Evolutionary conservation across 2,888 invertebrate genomes (phyloP), one percentile per base, ranked within the genome.

Genomic region (Seira sanloemensis): DNA sequence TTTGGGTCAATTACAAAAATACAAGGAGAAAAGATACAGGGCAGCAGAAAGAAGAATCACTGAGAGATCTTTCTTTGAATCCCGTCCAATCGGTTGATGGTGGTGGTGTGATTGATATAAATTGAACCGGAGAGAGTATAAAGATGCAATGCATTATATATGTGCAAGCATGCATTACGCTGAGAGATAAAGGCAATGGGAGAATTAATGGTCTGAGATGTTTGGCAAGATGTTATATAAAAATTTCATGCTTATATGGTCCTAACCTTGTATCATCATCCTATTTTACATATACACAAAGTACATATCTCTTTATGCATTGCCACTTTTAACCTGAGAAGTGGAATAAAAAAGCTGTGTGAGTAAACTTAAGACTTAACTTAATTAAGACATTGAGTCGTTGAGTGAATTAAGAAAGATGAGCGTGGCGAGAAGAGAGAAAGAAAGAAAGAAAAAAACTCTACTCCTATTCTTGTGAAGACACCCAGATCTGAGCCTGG

Each of bases 321-420:
- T 58, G 73, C 50, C 50, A 73, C 26, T 54, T 58, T 54, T 54
- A 24, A n/a, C 37, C 37, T 46, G 27, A 19, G 5, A 25, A 25
- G 5, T 62, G 7, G 21, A 27, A 58, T 37, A 37, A 65, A 78
- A 24, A 65, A 68, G 25, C 24, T 16, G 27, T 26, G 24, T 58
- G 19, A 62, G 19, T 23, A 21, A 71, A 37, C 58, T 37, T 26
- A 71, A 73, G 66, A 65, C 78, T 79, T 72, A 62, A 62, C 80
- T 73, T 80, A 80, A 80, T 80, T 80, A 80, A 80, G 80, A 80
- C 80, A 74, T 80, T 80, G 80, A 80, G 68, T 62, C 65, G 72
- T 74, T 68, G 74, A 68, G 74, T 58, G 68, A 74, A 80, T 74
- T 80, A 74, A 80, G 78, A 80, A 66, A 80, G 73, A 74, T 74